These are phyloP conservation scores for Oscheius onirici DNA, from an alignment of 2,888 invertebrate species.

Conservation along the genomic window DNA sequence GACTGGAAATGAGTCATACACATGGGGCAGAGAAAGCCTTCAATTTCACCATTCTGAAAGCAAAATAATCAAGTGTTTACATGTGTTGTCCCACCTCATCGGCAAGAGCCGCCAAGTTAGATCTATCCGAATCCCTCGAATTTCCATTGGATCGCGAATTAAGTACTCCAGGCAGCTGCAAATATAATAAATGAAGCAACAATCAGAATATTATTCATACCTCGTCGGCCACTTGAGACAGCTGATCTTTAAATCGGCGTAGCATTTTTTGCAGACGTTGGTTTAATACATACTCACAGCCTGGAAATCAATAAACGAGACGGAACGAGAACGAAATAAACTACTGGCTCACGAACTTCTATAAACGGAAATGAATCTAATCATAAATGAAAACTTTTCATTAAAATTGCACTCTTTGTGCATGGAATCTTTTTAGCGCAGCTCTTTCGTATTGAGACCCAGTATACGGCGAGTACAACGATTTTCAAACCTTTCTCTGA, in stretches of 20 bases:
- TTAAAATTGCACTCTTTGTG: too few relatives aligned
- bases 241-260: slow-evolving; percentile 51
- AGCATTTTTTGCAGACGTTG: slow-evolving; percentile 38
- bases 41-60: slow-evolving; percentile 44
- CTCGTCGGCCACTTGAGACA: slow-evolving; percentile 56
- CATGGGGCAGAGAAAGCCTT: slow-evolving; percentile 75
- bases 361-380: too few relatives aligned
- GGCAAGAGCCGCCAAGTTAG: neutral
- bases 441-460: too few relatives aligned
- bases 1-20: slow-evolving; percentile 54
- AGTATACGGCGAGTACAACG: too few relatives aligned
- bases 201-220: slow-evolving; percentile 30
- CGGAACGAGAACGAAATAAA: neutral
- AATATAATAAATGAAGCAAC: neutral
- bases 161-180: slow-evolving; percentile 46
- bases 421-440: too few relatives aligned
- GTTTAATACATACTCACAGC: neutral
- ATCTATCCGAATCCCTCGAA: slow-evolving; percentile 28
- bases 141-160: slow-evolving; percentile 28
- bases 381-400: too few relatives aligned
- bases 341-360: neutral
- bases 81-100: slow-evolving; percentile 13
- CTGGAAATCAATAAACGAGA: neutral
- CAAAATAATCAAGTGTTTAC: neutral
- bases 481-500: too few relatives aligned